Evolutionary conservation across 1,140 invertebrate species (phyloP).

Genomic region (Eumeta japonica): DNA sequence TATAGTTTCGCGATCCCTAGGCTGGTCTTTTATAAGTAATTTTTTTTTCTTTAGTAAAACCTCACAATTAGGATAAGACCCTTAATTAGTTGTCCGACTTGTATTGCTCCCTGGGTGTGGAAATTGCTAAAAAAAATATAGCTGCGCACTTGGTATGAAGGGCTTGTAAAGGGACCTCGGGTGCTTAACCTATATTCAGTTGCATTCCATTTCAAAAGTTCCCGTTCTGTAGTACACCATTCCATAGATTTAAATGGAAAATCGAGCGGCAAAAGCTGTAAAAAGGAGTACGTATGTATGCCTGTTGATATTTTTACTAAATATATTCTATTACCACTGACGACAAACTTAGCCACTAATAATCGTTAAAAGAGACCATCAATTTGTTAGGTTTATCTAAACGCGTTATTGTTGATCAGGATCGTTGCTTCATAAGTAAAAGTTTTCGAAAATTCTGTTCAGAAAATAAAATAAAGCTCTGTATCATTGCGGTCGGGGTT

Average conservation of each 20-base stretch:
- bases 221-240: conserved; percentile 12
- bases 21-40: conserved; percentile 13
- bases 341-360: too few relatives aligned
- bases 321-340: too few relatives aligned
- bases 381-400: conserved; percentile 22
- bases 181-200: conserved; percentile 16
- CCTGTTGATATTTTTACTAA: too few relatives aligned
- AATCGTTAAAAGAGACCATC: conserved; percentile 14
- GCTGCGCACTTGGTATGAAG: conserved; percentile 21
- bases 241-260: conserved; percentile 22
- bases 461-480: too few relatives aligned
- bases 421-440: too few relatives aligned
- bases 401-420: conserved; percentile 23
- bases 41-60: conserved; percentile 13
- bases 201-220: conserved; percentile 22
- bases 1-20: conserved; percentile 13
- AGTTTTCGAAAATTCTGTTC: too few relatives aligned
- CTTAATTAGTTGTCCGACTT: conserved; percentile 22
- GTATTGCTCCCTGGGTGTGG: conserved; percentile 25
- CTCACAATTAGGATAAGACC: conserved; percentile 16
- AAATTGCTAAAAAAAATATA: conserved; percentile 19
- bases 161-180: conserved; percentile 19
- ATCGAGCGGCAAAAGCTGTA: conserved; percentile 17
- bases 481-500: too few relatives aligned
- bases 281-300: too few relatives aligned